Evolutionary conservation across 2,888 invertebrate genomes (phyloP), one percentile per base, ranked within the genome.

Genomic region (Hoplodrina blanda): DNA sequence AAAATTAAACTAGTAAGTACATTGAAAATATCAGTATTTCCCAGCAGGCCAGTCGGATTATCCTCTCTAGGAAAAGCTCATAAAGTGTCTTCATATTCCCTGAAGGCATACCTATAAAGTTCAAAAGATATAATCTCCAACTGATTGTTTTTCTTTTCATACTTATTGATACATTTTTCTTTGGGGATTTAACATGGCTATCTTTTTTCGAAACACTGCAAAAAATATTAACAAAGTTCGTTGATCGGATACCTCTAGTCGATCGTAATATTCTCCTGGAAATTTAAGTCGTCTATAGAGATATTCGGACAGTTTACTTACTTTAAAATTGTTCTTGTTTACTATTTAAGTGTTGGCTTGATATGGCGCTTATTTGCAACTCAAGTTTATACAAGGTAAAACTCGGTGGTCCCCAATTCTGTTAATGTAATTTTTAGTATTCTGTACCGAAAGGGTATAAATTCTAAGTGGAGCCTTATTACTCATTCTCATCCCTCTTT

Each of bases 161-260:
- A 69, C 57, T 78, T 57, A 44, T 71, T 74, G 63, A 79, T 56
- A 62, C 55, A 75, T 79, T 61, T 71, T 53, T 7, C 80, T 67
- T 67, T 41, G 19, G 83, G 72, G 80, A 69, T 17, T 63, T 55
- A 53, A 50, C 52, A 56, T 46, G 37, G 37, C 30, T 54, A n/a
- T 55, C 17, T 78, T 60, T 56, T 72, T 54, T 53, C 20, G 50
- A 62, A 60, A 73, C 63, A 69, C 54, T 8, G 37, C 4, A 52
- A 67, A 71, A 68, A 67, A 62, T 78, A 67, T 49, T 37, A 76
- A 62, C 41, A 41, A 80, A 68, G 49, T 75, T 76, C 52, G 53
- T 41, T 30, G 37, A 56, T 57, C 56, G 49, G 52, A 66, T 56
- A 37, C 19, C 46, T 46, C 53, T 37, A 78, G 56, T 73, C 50